These are phyloP conservation scores for Anas georgica DNA, from an alignment of 2,797 vertebrate genomes.

Conservation along the genomic window DNA sequence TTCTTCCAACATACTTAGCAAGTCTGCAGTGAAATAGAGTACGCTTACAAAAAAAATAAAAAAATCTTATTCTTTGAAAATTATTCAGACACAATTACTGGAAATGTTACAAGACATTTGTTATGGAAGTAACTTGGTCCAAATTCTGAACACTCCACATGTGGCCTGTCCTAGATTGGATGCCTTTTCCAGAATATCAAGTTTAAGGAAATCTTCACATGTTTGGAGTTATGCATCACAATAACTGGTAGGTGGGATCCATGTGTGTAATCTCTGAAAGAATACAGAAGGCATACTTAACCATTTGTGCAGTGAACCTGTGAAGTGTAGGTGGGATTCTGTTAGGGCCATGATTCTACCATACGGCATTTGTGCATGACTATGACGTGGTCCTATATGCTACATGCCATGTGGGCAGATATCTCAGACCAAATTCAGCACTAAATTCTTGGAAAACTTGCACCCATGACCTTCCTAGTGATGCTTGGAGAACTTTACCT, in stretches of 20 bases:
- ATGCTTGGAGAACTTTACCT: background rate
- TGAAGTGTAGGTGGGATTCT: background rate
- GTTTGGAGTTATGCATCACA: background rate
- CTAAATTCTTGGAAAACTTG: background rate
- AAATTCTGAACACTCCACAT: background rate
- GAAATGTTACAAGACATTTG: background rate
- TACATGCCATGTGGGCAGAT: accelerated
- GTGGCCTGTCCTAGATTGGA: background rate
- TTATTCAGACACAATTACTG: background rate
- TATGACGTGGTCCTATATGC: too few relatives aligned
- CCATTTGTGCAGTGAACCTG: background rate
- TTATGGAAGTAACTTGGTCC: background rate
- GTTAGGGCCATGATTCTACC: background rate
- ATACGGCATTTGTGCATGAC: accelerated
- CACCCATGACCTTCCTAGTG: background rate
- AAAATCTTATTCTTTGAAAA: background rate
- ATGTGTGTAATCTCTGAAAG: background rate
- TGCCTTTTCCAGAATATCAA: background rate
- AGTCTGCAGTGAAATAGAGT: background rate
- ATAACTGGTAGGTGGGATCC: background rate
- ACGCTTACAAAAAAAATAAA: background rate
- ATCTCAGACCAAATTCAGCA: background rate
- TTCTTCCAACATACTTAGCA: background rate
- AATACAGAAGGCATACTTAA: background rate
- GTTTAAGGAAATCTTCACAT: background rate